Base-by-base conservation (phyloP, 37 sponge, comb jelly and placozoan species). In the Geodia barretti region DNA sequence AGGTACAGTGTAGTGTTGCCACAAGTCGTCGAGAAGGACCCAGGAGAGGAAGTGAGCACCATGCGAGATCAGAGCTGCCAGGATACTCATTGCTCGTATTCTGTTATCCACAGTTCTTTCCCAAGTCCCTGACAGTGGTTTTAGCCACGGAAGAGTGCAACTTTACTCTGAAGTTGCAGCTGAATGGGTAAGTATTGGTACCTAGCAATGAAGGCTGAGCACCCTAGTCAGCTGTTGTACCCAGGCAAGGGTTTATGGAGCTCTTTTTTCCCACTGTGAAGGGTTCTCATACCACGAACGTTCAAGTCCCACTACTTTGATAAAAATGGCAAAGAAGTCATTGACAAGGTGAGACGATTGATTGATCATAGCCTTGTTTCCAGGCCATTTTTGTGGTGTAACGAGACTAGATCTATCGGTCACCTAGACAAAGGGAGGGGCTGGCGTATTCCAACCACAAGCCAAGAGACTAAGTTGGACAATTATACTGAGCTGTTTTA, bases 1-100 rank as follows among this genome's bases (percentile, higher is more conserved):
- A 87, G 68, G 21, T 87, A 87, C 35, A 80, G 79, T 42, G 62
- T 36, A 58, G 75, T 87, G 4, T 4, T 14, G 1, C 87, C 87
- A 58, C 68, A 42, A 35, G 54, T 87, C 17, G 59, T 35, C 54
- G 14, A 74, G 60, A 61, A 35, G 62, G 73, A 81, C n/a, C 36
- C 7, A 47, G 54, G 54, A 47, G 54, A 47, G 7, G 54, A 14
- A 47, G 54, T 47, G 14, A 47, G 54, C 14, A n/a, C n/a, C n/a
- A n/a, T n/a, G n/a, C n/a, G n/a, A n/a, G n/a, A n/a, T n/a, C n/a
- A n/a, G n/a, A n/a, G n/a, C n/a, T n/a, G n/a, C n/a, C n/a, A n/a
- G n/a, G n/a, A n/a, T n/a, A n/a, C n/a, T n/a, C n/a, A n/a, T n/a
- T n/a, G n/a, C 26, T 66, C 1, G 4, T 38, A 41, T 62, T 35